Percentiles rank a stretch among this genome's conserved stretches.
Evolutionary conservation across 1,140 invertebrate species (phyloP).

Genomic region (Chymomyza costata): DNA sequence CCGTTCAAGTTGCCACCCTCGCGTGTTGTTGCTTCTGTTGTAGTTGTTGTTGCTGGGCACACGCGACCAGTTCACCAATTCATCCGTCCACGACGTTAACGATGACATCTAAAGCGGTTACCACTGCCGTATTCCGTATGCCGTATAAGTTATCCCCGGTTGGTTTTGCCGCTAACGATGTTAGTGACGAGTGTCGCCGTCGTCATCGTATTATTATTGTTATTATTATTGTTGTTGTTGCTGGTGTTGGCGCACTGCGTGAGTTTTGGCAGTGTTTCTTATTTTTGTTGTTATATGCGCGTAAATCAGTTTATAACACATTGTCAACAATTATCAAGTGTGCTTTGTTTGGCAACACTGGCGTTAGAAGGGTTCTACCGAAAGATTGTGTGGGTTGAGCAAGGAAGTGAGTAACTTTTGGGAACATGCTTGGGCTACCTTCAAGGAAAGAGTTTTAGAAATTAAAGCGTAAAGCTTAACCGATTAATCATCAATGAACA

Average conservation of each 20-base stretch:
- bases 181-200: slow-evolving; percentile 42
- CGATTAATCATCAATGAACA: too few species aligned
- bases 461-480: too few species aligned
- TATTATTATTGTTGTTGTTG: slow-evolving; percentile 22
- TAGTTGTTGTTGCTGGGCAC: slow-evolving; percentile 38
- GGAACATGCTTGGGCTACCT: too few species aligned
- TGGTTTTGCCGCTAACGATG: slow-evolving; percentile 44
- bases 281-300: slow-evolving; percentile 58
- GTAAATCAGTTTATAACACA: slow-evolving; percentile 73
- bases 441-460: too few species aligned
- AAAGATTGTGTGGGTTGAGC: too few species aligned
- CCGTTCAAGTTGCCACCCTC: slow-evolving; percentile 54
- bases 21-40: too few species aligned
- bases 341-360: too few species aligned
- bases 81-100: slow-evolving; percentile 35
- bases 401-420: too few species aligned
- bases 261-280: slow-evolving; percentile 68
- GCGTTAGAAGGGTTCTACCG: too few species aligned
- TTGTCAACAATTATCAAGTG: slow-evolving; percentile 71
- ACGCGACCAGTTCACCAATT: slow-evolving; percentile 51
- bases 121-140: too few species aligned
- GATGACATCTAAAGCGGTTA: slow-evolving; percentile 67
- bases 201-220: slow-evolving; percentile 9
- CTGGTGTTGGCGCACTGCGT: slow-evolving; percentile 61
- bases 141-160: too few species aligned